Conservation (phyloP, 2,113 vertebrate genomes). For the Noctilio leporinus region DNA sequence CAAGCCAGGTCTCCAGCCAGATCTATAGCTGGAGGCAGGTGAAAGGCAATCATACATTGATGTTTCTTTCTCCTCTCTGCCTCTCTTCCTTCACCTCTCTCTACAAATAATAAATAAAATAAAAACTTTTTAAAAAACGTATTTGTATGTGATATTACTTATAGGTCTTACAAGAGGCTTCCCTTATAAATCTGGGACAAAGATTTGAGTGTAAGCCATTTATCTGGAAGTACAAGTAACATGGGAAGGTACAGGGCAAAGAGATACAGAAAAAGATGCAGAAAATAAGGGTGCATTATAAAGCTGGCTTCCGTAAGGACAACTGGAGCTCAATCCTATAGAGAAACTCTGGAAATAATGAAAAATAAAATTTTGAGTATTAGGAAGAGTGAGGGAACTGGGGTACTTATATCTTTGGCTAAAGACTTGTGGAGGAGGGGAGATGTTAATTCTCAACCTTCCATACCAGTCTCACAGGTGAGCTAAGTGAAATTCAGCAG, state of each 20-base stretch:
- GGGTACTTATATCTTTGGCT: not conserved
- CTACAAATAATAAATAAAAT: no score
- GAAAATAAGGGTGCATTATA: not conserved
- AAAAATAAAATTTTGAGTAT: not conserved
- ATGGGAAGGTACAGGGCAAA: not conserved
- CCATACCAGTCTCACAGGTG: not conserved
- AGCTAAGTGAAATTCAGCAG: not conserved
- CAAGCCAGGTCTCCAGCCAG: no score
- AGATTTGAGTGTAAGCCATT: not conserved
- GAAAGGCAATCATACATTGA: no score
- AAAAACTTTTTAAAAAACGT: no score
- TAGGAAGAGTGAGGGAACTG: not conserved
- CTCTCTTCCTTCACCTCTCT: no score
- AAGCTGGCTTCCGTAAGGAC: not conserved
- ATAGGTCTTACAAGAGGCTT: not conserved
- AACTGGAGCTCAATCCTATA: not conserved
- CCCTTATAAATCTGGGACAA: not conserved
- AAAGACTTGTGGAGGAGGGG: not conserved
- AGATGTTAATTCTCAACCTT: not conserved
- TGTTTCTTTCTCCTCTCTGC: no score
- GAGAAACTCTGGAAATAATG: not conserved
- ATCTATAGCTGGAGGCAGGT: no score
- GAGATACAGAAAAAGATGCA: not conserved
- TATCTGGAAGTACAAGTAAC: not conserved
- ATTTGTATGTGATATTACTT: not conserved